These are phyloP conservation scores for Cydia strobilella DNA, from an alignment of 1,140 invertebrate species.

Conservation along the genomic window DNA sequence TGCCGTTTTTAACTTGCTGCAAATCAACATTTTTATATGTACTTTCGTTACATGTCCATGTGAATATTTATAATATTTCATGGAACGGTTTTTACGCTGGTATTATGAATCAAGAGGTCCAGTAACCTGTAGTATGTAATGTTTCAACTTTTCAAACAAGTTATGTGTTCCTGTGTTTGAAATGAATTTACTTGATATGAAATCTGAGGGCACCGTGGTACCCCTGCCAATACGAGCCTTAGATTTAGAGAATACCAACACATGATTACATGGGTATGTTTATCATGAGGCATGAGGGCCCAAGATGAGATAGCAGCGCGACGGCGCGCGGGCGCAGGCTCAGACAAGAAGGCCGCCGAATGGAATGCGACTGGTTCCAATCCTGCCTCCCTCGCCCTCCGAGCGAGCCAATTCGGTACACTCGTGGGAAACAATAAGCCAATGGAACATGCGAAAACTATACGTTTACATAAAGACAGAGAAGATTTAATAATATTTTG, in stretches of 20 bases:
- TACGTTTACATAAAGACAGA: not conserved
- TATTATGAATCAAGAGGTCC: no score
- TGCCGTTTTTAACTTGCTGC: not conserved
- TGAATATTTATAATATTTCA: no score
- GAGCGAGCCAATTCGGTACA: constrained; percentile 14
- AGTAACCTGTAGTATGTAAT: no score
- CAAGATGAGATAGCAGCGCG: constrained; percentile 21
- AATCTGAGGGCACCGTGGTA: no score
- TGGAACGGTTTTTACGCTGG: no score
- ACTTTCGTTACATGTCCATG: no score
- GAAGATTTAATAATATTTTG: not conserved
- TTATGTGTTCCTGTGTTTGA: no score
- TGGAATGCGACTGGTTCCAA: constrained; percentile 59
- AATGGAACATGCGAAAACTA: not conserved
- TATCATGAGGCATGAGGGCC: not conserved
- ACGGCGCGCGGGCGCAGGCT: constrained; percentile 14
- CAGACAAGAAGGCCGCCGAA: constrained; percentile 35
- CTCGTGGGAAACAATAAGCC: constrained; percentile 39
- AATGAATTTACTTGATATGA: no score
- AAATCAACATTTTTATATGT: no score
- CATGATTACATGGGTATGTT: not conserved
- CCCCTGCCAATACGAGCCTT: no score
- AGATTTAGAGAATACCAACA: not conserved
- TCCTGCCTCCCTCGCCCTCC: constrained; percentile 21
- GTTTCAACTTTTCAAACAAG: no score